phyloP scores from a whole-genome alignment of 2,888 invertebrate species.

The Palloptera scutellata region DNA sequence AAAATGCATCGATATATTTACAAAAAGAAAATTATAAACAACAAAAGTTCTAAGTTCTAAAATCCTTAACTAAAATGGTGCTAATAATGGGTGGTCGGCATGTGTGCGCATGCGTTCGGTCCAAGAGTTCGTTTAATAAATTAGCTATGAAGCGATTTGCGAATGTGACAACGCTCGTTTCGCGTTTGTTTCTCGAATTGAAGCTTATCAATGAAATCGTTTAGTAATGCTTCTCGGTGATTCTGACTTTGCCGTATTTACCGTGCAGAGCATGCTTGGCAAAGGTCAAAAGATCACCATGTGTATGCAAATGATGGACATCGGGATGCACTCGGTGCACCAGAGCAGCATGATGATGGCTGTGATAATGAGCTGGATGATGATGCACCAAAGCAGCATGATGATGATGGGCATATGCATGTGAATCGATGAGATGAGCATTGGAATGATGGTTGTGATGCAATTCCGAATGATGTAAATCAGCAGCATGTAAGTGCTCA shows the following conservation, averaged over 20 bases:
- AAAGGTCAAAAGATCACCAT: constrained; percentile 52
- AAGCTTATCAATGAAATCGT: constrained; percentile 48
- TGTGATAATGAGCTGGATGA: constrained; percentile 41
- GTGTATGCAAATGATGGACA: constrained; percentile 51
- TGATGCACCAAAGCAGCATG: constrained; percentile 35
- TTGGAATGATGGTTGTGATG: constrained; percentile 44
- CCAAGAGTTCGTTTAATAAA: constrained; percentile 44
- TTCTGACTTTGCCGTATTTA: constrained; percentile 59
- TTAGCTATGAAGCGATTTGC: constrained; percentile 46
- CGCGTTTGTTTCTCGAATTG: constrained; percentile 33
- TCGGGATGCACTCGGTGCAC: constrained; percentile 50
- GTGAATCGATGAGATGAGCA: constrained; percentile 37
- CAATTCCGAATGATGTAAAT: constrained; percentile 46
- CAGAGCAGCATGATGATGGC: constrained; percentile 46
- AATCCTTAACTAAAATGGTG: too few species aligned
- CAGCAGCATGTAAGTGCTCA: constrained; percentile 50
- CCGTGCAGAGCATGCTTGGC: constrained; percentile 59
- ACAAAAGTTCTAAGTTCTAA: too few species aligned
- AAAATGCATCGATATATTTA: too few species aligned
- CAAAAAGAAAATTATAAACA: too few species aligned
- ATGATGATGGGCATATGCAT: constrained; percentile 37
- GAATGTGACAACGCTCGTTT: constrained; percentile 17
- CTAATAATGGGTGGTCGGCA: too few species aligned
- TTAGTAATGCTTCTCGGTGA: constrained; percentile 61
- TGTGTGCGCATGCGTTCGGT: not conserved